A percentile compares a stretch with the other conserved stretches of the same genome.
These are phyloP conservation scores for Podabrus alpinus DNA, from an alignment of 2,888 invertebrate genomes.

Conservation along the genomic window DNA sequence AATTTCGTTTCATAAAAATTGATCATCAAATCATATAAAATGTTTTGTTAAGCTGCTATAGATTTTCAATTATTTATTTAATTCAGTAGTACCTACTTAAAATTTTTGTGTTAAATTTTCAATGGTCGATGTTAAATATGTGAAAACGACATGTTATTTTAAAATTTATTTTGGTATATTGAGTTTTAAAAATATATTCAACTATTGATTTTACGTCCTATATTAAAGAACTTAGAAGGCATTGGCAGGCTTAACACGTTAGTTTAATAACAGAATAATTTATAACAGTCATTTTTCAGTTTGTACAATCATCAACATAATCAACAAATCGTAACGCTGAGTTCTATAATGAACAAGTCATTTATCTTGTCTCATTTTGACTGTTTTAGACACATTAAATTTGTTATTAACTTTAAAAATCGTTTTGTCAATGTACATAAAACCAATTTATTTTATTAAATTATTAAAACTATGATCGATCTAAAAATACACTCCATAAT, in stretches of 20 bases:
- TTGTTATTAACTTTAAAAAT: background rate
- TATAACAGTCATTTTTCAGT: background rate
- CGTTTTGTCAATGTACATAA: background rate
- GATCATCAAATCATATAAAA: too few relatives aligned
- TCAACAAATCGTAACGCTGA: background rate
- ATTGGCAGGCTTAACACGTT: background rate
- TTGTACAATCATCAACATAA: background rate
- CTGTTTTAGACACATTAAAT: conserved; percentile 2
- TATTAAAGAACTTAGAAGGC: background rate
- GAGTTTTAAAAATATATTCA: background rate
- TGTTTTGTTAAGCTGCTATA: background rate
- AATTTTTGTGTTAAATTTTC: background rate
- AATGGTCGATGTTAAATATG: background rate
- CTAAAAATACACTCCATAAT: background rate
- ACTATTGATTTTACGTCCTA: background rate
- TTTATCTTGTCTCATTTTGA: background rate
- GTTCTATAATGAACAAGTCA: conserved; percentile 1
- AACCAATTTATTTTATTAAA: background rate
- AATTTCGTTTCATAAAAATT: too few relatives aligned
- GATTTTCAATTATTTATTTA: background rate
- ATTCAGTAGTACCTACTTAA: background rate
- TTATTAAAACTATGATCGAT: background rate
- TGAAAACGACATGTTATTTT: background rate
- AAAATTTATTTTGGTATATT: background rate
- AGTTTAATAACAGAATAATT: background rate